phyloP scores from a whole-genome alignment of 2,888 invertebrate species.

The Cephus sareptanus region DNA sequence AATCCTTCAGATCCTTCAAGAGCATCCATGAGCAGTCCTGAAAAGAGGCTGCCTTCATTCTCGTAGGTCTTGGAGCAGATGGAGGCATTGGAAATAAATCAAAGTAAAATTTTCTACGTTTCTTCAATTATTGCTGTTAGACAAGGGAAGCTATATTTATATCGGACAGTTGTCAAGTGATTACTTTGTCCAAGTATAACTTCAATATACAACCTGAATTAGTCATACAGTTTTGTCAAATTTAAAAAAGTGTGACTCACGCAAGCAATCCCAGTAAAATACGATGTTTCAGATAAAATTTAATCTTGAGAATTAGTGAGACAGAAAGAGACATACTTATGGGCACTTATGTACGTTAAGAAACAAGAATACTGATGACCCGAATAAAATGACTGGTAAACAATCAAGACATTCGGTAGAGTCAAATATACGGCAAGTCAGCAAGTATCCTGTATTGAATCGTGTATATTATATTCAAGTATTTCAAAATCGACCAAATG shows the following conservation, averaged over 20 bases:
- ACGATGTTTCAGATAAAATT: neutral
- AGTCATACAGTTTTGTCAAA: neutral
- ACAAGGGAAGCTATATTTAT: neutral
- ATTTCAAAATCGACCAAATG: neutral
- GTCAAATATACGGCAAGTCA: neutral
- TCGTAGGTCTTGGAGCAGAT: neutral
- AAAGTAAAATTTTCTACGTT: neutral
- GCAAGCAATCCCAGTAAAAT: neutral
- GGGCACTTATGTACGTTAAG: neutral
- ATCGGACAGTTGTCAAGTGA: neutral
- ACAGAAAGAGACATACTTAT: neutral
- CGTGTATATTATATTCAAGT: neutral
- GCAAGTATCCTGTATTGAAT: neutral
- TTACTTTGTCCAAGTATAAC: neutral
- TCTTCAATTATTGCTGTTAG: neutral
- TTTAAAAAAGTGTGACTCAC: neutral
- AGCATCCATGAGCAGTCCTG: conserved; percentile 32
- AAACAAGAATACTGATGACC: neutral
- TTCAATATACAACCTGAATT: neutral
- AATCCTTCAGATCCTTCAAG: neutral
- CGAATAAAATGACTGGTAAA: neutral
- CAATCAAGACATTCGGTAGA: neutral
- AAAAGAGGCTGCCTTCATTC: conserved; percentile 46
- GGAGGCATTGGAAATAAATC: neutral
- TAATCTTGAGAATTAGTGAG: neutral